Evolutionary conservation across 1,140 invertebrate genomes (phyloP), one percentile per base, ranked within the genome.

Genomic region (Drusus annulatus): DNA sequence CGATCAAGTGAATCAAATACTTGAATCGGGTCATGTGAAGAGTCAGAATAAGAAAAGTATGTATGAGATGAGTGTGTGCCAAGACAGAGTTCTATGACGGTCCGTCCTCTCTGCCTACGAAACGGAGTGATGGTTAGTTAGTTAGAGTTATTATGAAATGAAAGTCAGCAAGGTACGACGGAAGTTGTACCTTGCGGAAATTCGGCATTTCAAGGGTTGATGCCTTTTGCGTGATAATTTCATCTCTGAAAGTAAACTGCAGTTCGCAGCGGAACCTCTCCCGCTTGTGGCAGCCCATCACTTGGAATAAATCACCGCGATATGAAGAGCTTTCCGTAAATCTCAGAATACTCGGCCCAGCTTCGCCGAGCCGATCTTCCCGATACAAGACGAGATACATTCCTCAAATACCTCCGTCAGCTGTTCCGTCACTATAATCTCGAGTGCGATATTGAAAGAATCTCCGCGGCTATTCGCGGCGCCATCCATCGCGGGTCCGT

Each of bases 371-470:
- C 23, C 28, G 25, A 65, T 65, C 62, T 45, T 16, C 25, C 21
- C 16, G 10, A 65, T 65, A 65, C 62, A 28, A 65, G 16, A 16
- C 23, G 62, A 65, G 62, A 36, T 28, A 28, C 21, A 65, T 65
- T 65, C 62, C 62, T 65, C 62, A 65, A 65, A 65, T 65, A 65
- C 62, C 62, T 31, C 28, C 62, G 28, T 65, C 62, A 65, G 62
- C 62, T 65, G 62, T 45, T 45, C 28, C 28, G 62, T 28, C 28
- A n/a, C 36, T n/a, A 28, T 13, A 28, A 36, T 65, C 62, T 65
- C 23, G 36, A 65, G 62, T 31, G 19, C 56, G 56, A 60, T 65
- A 31, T 65, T 31, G 56, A 65, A 65, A 31, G 36, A 17, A 65
- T 21, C 15, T n/a, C n/a, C n/a, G n/a, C n/a, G 31, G 28, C 60